These are phyloP conservation scores for Drosophila mimetica DNA, from an alignment of 2,888 invertebrate genomes.

Conservation along the genomic window DNA sequence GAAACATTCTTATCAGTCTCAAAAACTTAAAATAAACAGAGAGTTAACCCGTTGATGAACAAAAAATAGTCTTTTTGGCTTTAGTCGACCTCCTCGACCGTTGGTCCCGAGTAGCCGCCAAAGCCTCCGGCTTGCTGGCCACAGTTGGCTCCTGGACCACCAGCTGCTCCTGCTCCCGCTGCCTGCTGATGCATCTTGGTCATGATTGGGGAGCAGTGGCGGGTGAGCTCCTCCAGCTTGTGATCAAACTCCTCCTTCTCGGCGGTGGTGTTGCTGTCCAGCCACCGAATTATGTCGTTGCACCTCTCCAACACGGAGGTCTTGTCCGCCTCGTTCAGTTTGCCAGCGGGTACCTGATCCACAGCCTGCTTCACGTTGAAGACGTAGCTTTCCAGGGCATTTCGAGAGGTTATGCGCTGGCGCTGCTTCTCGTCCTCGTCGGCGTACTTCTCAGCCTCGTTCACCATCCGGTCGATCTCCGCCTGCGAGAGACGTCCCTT, in stretches of 20 bases:
- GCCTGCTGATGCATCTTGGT: constrained; percentile 83
- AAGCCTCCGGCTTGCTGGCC: constrained; percentile 87
- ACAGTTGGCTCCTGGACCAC: constrained; percentile 47
- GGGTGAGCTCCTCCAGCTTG: constrained; percentile 79
- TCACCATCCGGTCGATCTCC: constrained; percentile 92
- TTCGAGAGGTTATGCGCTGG: constrained; percentile 89
- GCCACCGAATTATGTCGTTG: constrained; percentile 89
- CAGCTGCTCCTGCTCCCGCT: constrained; percentile 41
- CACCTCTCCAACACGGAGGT: constrained; percentile 88
- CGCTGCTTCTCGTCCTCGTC: constrained; percentile 90
- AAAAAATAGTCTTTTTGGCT: too few species aligned
- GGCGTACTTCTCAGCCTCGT: constrained; percentile 89
- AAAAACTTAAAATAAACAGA: neutral
- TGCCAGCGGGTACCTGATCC: constrained; percentile 87
- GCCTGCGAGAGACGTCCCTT: constrained; percentile 91
- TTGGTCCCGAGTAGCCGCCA: constrained; percentile 85
- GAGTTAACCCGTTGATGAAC: neutral
- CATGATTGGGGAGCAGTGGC: constrained; percentile 85
- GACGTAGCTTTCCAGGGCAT: constrained; percentile 89
- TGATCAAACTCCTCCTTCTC: constrained; percentile 90
- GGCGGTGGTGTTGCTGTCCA: constrained; percentile 91
- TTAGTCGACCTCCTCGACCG: constrained; percentile 75
- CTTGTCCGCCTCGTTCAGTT: constrained; percentile 88
- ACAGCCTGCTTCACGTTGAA: constrained; percentile 90
- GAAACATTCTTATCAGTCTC: neutral